Evolutionary conservation across 2,888 invertebrate genomes (phyloP).

Genomic region (Lumbricus terrestris): DNA sequence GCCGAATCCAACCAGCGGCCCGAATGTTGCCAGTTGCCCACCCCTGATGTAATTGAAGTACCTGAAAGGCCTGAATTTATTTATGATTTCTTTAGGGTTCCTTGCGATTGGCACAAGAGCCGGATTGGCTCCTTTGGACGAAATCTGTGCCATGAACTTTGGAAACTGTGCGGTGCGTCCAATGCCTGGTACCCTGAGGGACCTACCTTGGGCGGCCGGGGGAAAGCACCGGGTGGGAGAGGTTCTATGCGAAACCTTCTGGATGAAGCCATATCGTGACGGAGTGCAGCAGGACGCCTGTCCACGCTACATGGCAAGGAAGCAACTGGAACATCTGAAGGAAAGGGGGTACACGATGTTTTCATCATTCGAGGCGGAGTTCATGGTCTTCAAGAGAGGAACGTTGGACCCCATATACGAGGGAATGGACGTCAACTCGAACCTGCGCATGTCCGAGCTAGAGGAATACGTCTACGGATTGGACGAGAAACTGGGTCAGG

Average conservation of each 20-base stretch:
- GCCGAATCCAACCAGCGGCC: too few relatives aligned
- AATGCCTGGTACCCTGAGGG: conserved; percentile 24
- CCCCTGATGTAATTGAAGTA: background rate
- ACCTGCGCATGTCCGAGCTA: conserved; percentile 15
- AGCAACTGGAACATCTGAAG: conserved; percentile 26
- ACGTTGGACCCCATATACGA: conserved; percentile 23
- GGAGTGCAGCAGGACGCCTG: conserved; percentile 25
- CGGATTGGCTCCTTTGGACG: background rate
- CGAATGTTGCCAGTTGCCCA: too few relatives aligned
- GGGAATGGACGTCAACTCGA: conserved; percentile 17
- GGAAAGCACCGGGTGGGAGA: conserved; percentile 27
- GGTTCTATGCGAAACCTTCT: conserved; percentile 30
- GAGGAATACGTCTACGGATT: conserved; percentile 32
- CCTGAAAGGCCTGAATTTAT: background rate
- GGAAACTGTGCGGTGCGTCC: conserved; percentile 27
- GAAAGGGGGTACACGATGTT: conserved; percentile 17
- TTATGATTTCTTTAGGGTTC: conserved; percentile 8
- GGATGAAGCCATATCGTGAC: conserved; percentile 20
- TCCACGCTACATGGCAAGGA: conserved; percentile 33
- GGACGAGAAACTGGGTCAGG: conserved; percentile 19
- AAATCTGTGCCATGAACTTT: conserved; percentile 12
- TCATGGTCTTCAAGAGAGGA: conserved; percentile 25
- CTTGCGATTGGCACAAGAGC: background rate
- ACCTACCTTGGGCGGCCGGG: conserved; percentile 22
- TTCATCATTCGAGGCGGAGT: conserved; percentile 37